Percentiles rank a stretch among this genome's conserved stretches.
These are phyloP conservation scores for Teleogryllus occipitalis DNA, from an alignment of 1,140 invertebrate species.

Conservation along the genomic window DNA sequence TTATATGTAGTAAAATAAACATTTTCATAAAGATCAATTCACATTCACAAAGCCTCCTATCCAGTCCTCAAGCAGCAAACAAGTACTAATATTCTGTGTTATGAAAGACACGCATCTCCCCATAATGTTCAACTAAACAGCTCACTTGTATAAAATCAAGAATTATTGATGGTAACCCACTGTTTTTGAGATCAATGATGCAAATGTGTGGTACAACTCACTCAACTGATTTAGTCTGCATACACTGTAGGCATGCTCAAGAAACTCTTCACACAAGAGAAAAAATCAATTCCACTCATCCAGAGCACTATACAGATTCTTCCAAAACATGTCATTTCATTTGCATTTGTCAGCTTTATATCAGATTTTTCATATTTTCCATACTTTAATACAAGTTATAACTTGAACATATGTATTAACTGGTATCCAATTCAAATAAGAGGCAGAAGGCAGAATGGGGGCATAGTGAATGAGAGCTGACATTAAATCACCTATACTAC, in stretches of 20 bases:
- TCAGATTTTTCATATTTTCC: no score
- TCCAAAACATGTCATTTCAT: no score
- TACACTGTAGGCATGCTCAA: background rate
- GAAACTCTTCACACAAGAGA: background rate
- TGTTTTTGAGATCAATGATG: background rate
- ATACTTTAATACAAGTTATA: background rate
- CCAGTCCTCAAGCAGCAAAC: background rate
- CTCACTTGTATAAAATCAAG: background rate
- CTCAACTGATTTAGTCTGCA: background rate
- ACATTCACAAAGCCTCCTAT: conserved; percentile 4
- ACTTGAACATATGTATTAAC: background rate
- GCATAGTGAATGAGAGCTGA: background rate
- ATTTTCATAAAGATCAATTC: background rate
- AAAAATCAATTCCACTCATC: background rate
- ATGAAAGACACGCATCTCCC: background rate
- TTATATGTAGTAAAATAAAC: background rate
- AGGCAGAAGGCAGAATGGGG: background rate
- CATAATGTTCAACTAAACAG: background rate
- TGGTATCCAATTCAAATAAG: background rate
- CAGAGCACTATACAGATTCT: no score
- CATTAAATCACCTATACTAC: background rate
- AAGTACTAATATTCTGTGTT: background rate
- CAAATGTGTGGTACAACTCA: background rate
- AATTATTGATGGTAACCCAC: background rate
- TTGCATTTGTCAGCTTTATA: no score